Evolutionary conservation across 2,797 vertebrate species (phyloP), one percentile per base, ranked within the genome.

Genomic region (Dermochelys coriacea): DNA sequence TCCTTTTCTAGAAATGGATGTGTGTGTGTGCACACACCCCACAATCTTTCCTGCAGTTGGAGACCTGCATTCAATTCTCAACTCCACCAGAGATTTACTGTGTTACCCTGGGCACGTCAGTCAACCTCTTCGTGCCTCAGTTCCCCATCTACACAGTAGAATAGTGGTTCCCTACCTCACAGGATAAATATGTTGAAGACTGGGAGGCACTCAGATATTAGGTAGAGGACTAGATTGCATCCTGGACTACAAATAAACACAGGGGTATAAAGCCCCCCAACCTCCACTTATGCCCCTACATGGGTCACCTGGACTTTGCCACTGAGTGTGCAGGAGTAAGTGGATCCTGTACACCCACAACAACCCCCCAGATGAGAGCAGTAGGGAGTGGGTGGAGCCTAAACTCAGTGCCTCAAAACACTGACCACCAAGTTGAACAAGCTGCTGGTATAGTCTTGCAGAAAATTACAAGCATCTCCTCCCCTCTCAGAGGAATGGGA

Each of bases 41-140:
- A 80, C 4, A 12, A 45, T 12, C 41, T 10, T 45, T 41, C 27
- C 68, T 41, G 68, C 6, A 74, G 21, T 25, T 41, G 71, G 37
- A 45, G 41, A 27, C 41, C 37, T 41, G 41, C 23, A 41, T 41
- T 45, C 11, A 12, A 41, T 2, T 82, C 82, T 91, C 57, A 84
- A 3, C 77, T 88, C 50, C 71, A 34, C 18, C 57, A 52, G 9
- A 84, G 11, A 29, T 54, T 80, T 90, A 5, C 12, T 50, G 10
- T 2, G 0, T 64, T 77, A 9, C 21, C 3, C 12, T 45, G 34
- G 87, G 87, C 19, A 84, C 64, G 75, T 8, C 18, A 6, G 3
- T 8, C 41, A 9, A 31, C 1, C 4, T 2, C 3, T 75, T 61
- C 49, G 61, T 8, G 27, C 2, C 4, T 74, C 1, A 0, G 3